These are phyloP conservation scores for Dromiciops gliroides DNA, from an alignment of 2,113 vertebrate genomes.

Conservation along the genomic window DNA sequence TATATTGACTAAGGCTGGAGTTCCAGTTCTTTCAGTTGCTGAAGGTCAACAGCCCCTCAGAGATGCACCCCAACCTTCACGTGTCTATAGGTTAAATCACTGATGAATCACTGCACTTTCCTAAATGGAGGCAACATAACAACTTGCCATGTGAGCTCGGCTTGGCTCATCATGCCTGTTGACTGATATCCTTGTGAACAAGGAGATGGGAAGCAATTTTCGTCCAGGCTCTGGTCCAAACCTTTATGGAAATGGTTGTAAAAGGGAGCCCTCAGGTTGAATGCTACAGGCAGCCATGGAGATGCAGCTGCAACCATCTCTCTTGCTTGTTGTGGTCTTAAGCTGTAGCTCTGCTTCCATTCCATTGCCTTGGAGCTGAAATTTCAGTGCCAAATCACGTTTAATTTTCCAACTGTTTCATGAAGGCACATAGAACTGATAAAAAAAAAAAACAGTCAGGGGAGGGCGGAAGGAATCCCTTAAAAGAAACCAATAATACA, in stretches of 20 bases:
- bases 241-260: conserved; percentile 41
- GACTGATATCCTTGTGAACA: conserved; percentile 63
- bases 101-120: conserved; percentile 83
- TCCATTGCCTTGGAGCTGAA: conserved; percentile 49
- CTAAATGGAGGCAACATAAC: conserved; percentile 70
- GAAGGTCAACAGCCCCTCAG: conserved; percentile 87
- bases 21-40: conserved; percentile 83
- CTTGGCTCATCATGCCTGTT: conserved; percentile 51
- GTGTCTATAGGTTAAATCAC: conserved; percentile 87
- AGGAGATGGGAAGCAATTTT: conserved; percentile 32
- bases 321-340: accelerated
- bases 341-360: not conserved
- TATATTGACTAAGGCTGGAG: conserved; percentile 85
- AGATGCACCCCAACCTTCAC: conserved; percentile 85
- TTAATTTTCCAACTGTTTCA: conserved; percentile 37
- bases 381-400: conserved; percentile 11
- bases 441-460: not conserved
- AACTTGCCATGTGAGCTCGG: conserved; percentile 45
- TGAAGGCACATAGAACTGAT: conserved; percentile 29
- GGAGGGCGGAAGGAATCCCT: not conserved
- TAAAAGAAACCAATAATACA: not conserved
- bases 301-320: not conserved
- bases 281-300: not conserved
- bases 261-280: not conserved
- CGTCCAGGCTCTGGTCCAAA: conserved; percentile 34